Evolutionary conservation across 2,113 vertebrate genomes (phyloP).

Genomic region (Caloenas nicobarica): DNA sequence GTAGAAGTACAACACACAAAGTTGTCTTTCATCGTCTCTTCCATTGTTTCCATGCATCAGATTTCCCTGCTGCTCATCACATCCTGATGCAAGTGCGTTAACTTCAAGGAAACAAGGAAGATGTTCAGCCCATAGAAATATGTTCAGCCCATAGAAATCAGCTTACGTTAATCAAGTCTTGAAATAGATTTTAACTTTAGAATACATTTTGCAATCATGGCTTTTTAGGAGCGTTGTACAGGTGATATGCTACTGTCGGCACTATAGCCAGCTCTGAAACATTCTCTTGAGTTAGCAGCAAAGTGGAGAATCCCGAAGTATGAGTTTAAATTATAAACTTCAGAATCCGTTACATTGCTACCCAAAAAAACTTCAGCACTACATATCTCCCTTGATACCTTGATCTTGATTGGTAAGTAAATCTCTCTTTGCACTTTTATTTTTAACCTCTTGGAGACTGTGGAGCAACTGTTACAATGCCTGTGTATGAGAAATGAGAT

Average conservation of each 20-base stretch:
- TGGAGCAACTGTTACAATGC: neutral
- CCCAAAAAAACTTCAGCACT: fast-evolving
- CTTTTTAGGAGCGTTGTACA: neutral
- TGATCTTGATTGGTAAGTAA: neutral
- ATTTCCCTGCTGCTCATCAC: neutral
- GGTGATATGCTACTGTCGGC: neutral
- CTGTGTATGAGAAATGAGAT: neutral
- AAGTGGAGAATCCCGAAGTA: neutral
- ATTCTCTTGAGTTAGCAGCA: neutral
- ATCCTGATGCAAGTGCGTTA: neutral
- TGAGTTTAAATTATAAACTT: neutral
- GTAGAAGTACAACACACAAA: neutral
- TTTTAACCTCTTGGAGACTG: neutral
- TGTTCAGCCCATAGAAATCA: neutral
- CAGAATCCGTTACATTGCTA: neutral
- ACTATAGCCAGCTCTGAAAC: neutral
- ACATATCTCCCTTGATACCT: neutral
- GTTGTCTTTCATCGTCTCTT: neutral
- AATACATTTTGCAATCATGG: neutral
- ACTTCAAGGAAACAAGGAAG: neutral
- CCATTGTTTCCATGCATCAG: neutral
- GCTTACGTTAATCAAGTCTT: neutral
- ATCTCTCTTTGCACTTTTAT: neutral
- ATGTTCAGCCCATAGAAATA: neutral
- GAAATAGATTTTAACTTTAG: neutral